Base-by-base conservation (phyloP, 2,888 invertebrate genomes). In the Zhuqinia jingwanae region DNA sequence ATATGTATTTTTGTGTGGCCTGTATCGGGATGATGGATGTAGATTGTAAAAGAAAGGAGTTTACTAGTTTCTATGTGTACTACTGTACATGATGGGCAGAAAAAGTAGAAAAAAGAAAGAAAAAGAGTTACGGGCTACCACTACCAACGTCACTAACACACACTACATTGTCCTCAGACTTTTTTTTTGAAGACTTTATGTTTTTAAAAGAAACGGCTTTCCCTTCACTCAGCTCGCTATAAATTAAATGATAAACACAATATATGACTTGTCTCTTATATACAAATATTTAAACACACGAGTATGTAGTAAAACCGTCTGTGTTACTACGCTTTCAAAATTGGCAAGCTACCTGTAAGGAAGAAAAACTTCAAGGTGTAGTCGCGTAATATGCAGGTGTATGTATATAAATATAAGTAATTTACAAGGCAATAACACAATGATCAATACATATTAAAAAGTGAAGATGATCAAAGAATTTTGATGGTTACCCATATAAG, bases 371-470 rank as follows among this genome's bases (percentile, higher is more conserved):
- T 47, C n/a, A 53, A 53, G n/a, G 53, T 17, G 50, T 36, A 36
- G 3, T 36, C 36, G 8, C 8, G 36, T n/a, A n/a, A n/a, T n/a
- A n/a, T n/a, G n/a, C n/a, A n/a, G n/a, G n/a, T n/a, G n/a, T n/a
- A n/a, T 36, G 36, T 36, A 3, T 47, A 47, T 47, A 47, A 15
- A 47, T 60, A 2, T 15, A 27, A 60, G 60, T 42, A 65, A 30
- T 30, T 65, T 17, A 36, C 65, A 65, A 65, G 65, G 36, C 20
- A 17, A 36, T 10, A n/a, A n/a, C n/a, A n/a, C 20, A 60, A 2
- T 77, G 77, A 79, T 79, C 78, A 50, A 79, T 79, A 79, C 27
- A 20, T 65, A 79, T 79, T 79, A 76, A 79, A 63, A 79, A 42
- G 78, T 79, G 78, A 79, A 79, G 63, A 79, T 79, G 65, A 79